Conservation (phyloP, 2,113 vertebrate genomes). For the Ammodytes marinus region DNA sequence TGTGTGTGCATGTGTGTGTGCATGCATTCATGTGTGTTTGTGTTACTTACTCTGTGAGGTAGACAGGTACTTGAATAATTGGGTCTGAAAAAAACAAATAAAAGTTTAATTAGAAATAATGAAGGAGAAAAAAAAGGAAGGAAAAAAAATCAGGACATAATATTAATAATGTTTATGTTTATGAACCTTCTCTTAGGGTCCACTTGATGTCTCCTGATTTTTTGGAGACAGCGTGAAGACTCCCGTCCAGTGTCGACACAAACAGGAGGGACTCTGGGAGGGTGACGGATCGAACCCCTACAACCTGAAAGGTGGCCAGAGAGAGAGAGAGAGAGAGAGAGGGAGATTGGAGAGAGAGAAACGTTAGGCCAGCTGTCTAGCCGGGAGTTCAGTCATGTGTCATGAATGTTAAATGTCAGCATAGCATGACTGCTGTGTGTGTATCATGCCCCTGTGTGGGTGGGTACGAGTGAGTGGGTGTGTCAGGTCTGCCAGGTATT, state of each 20-base stretch:
- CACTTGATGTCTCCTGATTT: conserved; percentile 93
- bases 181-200: conserved; percentile 93
- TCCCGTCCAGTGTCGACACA: conserved; percentile 94
- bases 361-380: conserved; percentile 37
- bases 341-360: conserved; percentile 2
- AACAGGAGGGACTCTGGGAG: conserved; percentile 92
- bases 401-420: conserved; percentile 39
- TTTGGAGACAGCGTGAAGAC: conserved; percentile 93
- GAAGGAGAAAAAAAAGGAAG: not conserved
- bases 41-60: conserved; percentile 91
- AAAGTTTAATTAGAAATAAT: not conserved
- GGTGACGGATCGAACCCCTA: conserved; percentile 79
- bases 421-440: conserved; percentile 5
- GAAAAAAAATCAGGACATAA: not conserved
- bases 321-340: conserved; percentile 6
- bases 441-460: conserved; percentile 10
- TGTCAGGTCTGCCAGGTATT: conserved; percentile 1
- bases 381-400: conserved; percentile 33
- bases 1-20: not conserved
- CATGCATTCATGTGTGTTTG: not conserved
- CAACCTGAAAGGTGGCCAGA: conserved; percentile 74
- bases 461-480: conserved; percentile 29
- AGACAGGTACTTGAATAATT: conserved; percentile 92
- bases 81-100: conserved; percentile 87
- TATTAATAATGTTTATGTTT: not conserved